These are phyloP conservation scores for Willowsia nigromaculata DNA, from an alignment of 2,888 invertebrate species.

Conservation along the genomic window DNA sequence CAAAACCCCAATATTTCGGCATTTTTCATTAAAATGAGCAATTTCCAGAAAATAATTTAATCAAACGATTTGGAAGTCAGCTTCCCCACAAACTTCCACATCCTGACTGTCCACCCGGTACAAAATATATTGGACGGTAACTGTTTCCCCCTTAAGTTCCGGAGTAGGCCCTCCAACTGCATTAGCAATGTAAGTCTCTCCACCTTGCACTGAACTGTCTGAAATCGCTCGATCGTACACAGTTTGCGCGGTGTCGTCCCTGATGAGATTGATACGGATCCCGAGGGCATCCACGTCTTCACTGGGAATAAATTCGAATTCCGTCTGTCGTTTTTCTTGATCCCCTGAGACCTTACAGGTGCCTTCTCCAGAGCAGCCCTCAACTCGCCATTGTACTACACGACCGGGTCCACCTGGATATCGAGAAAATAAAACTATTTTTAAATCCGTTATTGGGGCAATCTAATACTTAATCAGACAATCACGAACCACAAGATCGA, in stretches of 20 bases:
- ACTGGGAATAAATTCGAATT: background rate
- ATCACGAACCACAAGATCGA: background rate
- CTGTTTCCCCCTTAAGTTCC: background rate
- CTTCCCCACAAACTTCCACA: conserved; percentile 15
- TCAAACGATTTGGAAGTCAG: too few species aligned
- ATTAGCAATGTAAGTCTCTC: background rate
- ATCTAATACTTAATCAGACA: too few species aligned
- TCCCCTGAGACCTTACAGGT: background rate
- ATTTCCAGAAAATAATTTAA: too few species aligned
- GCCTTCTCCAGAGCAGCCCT: background rate
- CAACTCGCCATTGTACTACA: background rate
- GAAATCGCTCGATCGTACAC: background rate
- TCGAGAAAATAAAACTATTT: too few species aligned
- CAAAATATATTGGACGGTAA: conserved; percentile 4
- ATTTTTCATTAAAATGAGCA: too few species aligned
- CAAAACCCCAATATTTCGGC: too few species aligned
- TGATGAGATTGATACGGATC: background rate
- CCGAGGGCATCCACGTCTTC: background rate
- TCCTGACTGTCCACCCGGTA: background rate
- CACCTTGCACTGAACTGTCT: background rate
- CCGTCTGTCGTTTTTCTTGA: background rate
- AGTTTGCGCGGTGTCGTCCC: background rate
- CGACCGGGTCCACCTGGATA: background rate
- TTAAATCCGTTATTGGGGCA: too few species aligned
- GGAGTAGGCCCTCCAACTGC: background rate